Evolutionary conservation across 37 sponge, comb jelly and placozoan species (phyloP).

Genomic region (Chondrilla cf. caribensis): DNA sequence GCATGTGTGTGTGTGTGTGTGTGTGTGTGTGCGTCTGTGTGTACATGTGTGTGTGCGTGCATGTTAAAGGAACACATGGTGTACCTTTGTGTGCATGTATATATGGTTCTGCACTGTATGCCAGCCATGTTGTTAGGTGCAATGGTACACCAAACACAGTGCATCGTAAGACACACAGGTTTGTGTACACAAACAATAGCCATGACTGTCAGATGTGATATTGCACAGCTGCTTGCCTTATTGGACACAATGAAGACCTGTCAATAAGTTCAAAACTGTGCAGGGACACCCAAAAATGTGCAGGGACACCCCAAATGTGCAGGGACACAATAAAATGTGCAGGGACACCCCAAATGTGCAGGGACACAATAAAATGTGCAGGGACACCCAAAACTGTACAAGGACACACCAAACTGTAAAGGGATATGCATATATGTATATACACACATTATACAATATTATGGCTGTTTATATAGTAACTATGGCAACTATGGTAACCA

Average conservation of each 20-base stretch:
- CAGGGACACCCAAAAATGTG: background rate
- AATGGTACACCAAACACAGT: background rate
- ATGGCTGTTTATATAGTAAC: no score
- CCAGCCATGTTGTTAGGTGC: background rate
- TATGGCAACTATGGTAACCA: no score
- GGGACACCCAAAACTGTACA: background rate
- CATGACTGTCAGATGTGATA: background rate
- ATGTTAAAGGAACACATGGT: background rate
- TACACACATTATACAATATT: no score
- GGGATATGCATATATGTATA: background rate
- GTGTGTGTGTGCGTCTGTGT: constrained; percentile 25
- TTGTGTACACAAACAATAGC: no score
- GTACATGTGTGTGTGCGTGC: background rate
- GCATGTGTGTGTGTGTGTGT: constrained; percentile 39
- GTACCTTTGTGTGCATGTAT: constrained; percentile 17
- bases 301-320: background rate
- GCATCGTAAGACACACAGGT: no score
- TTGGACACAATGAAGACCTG: background rate
- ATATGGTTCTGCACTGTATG: background rate
- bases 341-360: background rate
- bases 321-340: background rate
- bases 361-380: background rate
- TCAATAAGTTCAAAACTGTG: background rate
- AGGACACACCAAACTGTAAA: background rate
- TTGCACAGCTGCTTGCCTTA: constrained; percentile 17